Percentiles rank a stretch among this genome's conserved stretches.
Evolutionary conservation across 2,888 invertebrate species (phyloP).

Genomic region (Elegia similella): DNA sequence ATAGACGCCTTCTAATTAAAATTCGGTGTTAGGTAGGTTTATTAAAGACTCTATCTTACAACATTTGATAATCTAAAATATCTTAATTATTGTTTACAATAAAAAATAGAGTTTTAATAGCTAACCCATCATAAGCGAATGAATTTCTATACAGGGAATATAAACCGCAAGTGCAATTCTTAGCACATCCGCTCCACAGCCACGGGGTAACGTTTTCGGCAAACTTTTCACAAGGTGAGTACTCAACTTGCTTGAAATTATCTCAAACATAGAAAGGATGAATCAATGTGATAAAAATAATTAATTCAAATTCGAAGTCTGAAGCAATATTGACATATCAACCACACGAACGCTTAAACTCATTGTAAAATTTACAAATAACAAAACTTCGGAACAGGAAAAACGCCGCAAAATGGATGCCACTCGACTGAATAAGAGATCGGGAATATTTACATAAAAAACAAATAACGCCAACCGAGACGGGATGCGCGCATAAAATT

Average conservation of each 20-base stretch:
- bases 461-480: slow-evolving; percentile 75
- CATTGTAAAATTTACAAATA: slow-evolving; percentile 38
- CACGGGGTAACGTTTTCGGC: no score
- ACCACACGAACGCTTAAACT: slow-evolving; percentile 5
- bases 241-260: no score
- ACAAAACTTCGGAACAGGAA: slow-evolving; percentile 63
- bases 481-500: slow-evolving; percentile 80
- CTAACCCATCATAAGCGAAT: no score
- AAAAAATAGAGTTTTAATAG: no score
- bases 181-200: no score
- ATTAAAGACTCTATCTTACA: neutral
- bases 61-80: no score
- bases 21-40: neutral
- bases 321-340: slow-evolving; percentile 14
- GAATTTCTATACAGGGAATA: no score
- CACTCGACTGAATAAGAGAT: slow-evolving; percentile 71
- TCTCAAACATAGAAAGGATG: no score
- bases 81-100: no score
- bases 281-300: no score
- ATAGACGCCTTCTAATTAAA: slow-evolving; percentile 26
- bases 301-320: neutral
- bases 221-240: no score
- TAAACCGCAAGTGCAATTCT: no score
- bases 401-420: slow-evolving; percentile 64
- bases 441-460: slow-evolving; percentile 79